phyloP scores from a whole-genome alignment of 2,888 invertebrate genomes.

The Drosophila tanythrix region DNA sequence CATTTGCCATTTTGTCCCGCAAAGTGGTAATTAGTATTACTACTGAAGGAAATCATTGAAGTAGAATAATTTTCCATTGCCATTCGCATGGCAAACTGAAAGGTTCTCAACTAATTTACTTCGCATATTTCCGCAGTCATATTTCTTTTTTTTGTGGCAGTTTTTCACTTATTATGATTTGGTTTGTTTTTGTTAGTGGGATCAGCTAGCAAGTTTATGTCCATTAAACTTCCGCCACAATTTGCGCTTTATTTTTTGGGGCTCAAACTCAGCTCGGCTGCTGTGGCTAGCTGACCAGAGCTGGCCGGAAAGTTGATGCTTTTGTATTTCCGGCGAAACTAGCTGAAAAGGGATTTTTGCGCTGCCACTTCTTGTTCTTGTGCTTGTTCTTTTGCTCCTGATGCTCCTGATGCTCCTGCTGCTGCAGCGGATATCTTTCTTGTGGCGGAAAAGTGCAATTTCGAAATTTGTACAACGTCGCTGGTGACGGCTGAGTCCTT shows the following conservation, averaged over 20 bases:
- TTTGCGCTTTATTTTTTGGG: slow-evolving; percentile 62
- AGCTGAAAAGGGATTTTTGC: slow-evolving; percentile 30
- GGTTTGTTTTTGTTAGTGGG: slow-evolving; percentile 14
- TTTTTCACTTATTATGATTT: slow-evolving; percentile 1
- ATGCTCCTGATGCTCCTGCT: not conserved
- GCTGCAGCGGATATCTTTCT: slow-evolving; percentile 27
- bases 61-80: slow-evolving; percentile 40
- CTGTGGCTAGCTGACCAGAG: slow-evolving; percentile 22
- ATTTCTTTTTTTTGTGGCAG: not conserved
- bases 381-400: not conserved
- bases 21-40: slow-evolving; percentile 58
- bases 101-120: slow-evolving; percentile 68
- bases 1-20: slow-evolving; percentile 12
- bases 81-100: slow-evolving; percentile 26
- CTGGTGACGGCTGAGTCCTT: slow-evolving; percentile 45
- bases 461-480: slow-evolving; percentile 66
- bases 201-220: slow-evolving; percentile 73
- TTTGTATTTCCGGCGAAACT: slow-evolving; percentile 76
- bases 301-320: slow-evolving; percentile 80
- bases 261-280: slow-evolving; percentile 24
- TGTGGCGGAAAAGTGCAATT: slow-evolving; percentile 76
- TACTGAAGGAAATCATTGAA: slow-evolving; percentile 47
- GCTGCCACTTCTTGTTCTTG: slow-evolving; percentile 12
- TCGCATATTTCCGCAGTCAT: slow-evolving; percentile 53
- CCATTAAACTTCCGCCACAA: slow-evolving; percentile 79